These are phyloP conservation scores for Petrocephalus microphthalmus DNA, from an alignment of 2,113 vertebrate genomes.

Conservation along the genomic window DNA sequence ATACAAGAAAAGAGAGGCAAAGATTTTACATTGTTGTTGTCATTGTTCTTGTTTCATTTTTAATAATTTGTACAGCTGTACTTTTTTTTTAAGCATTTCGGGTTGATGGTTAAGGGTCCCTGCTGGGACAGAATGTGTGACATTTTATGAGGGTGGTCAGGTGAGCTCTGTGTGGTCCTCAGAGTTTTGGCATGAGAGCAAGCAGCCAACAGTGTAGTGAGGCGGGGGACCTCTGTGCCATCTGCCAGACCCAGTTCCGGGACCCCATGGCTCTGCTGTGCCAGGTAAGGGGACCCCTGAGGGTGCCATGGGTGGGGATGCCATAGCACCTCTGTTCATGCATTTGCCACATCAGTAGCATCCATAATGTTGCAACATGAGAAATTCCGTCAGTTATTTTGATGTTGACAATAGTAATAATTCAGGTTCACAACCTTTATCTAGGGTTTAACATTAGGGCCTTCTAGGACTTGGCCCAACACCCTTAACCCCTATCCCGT, in stretches of 20 bases:
- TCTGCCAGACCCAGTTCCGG: slow-evolving; percentile 91
- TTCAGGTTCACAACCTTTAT: background rate
- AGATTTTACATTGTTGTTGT: background rate
- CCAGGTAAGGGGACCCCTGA: slow-evolving; percentile 69
- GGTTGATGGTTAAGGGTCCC: background rate
- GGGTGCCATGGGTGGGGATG: background rate
- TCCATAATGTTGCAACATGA: background rate
- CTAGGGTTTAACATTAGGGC: background rate
- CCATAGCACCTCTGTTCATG: background rate
- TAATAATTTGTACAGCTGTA: background rate
- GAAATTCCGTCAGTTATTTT: background rate
- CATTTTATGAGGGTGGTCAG: background rate
- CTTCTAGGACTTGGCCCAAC: background rate
- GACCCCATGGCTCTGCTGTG: slow-evolving; percentile 86
- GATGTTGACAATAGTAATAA: background rate
- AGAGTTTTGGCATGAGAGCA: slow-evolving; percentile 86
- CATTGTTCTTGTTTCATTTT: background rate
- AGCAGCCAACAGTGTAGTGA: slow-evolving; percentile 90
- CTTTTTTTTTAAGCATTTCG: background rate
- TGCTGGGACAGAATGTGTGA: background rate
- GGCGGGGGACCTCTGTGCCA: slow-evolving; percentile 87
- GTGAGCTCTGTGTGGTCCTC: background rate
- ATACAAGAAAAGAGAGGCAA: background rate
- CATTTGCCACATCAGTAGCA: background rate
- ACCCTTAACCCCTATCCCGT: no score